phyloP scores from a whole-genome alignment of 2,797 vertebrate genomes.

The Enteromius paludinosus region DNA sequence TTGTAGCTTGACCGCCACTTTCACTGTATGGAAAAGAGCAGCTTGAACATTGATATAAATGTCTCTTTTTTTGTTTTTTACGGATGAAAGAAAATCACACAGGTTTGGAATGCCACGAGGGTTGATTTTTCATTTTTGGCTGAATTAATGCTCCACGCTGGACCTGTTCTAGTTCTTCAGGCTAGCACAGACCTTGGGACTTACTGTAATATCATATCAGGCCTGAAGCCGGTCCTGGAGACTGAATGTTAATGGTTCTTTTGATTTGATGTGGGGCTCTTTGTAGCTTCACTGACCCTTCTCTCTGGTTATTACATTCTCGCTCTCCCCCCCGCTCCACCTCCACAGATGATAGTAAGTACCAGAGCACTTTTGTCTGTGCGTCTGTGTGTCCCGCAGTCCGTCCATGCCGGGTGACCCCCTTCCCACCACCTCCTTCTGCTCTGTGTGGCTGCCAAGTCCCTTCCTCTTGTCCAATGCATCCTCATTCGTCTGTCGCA shows the following conservation, averaged over 20 bases:
- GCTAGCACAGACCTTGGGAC: slow-evolving; percentile 36
- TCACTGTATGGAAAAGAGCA: slow-evolving; percentile 4
- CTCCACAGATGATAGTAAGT: slow-evolving; percentile 99
- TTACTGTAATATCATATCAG: slow-evolving; percentile 48
- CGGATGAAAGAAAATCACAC: not conserved
- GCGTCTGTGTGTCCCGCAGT: slow-evolving; percentile 89
- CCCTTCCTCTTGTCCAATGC: slow-evolving; percentile 48
- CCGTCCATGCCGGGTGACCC: slow-evolving; percentile 79
- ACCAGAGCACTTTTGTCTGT: slow-evolving; percentile 90
- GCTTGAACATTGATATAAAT: not conserved
- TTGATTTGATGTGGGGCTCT: slow-evolving; percentile 83
- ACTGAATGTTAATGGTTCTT: slow-evolving; percentile 61
- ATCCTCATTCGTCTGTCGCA: slow-evolving; percentile 44
- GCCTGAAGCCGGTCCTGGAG: slow-evolving; percentile 51
- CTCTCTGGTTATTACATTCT: slow-evolving; percentile 90
- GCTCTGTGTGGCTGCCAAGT: slow-evolving; percentile 86
- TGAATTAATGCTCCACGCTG: not conserved
- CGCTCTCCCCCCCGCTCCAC: slow-evolving; percentile 82
- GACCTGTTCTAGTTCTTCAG: not conserved
- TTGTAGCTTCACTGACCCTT: slow-evolving; percentile 87
- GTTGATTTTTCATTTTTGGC: slow-evolving; percentile 12
- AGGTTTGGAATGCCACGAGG: not conserved
- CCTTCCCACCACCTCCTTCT: slow-evolving; percentile 72
- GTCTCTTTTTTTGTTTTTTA: not conserved
- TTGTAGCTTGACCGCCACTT: not conserved